Evolutionary conservation across 2,113 vertebrate genomes (phyloP), one percentile per base, ranked within the genome.

Genomic region (Pongo abelii): DNA sequence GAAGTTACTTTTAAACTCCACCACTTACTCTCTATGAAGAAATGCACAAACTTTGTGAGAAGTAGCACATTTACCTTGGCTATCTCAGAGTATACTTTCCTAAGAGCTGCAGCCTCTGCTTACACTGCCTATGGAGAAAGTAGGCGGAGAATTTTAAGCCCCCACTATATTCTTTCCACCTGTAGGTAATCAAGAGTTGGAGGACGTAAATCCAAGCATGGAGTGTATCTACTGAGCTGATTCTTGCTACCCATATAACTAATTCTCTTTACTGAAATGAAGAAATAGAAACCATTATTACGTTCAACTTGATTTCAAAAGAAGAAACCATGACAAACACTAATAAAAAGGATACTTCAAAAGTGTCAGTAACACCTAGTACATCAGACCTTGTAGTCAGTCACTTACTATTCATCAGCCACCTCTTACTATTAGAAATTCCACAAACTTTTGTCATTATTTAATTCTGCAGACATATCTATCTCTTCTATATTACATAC

Each of bases 1-100:
- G 46, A 94, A 72, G 86, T 95, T 57, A 87, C 69, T 92, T 81
- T 84, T n/a, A 92, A 81, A 93, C 94, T 11, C 2, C 6, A 64
- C 35, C 46, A 83, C 40, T 89, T 69, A 84, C 35, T 40, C 40
- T 32, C 40, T 79, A 20, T 46, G 23, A 93, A 78, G 57, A 95
- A 77, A 89, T 4, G 27, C 23, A 85, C n/a, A 46, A 69, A 74
- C 27, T 67, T 17, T 48, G 20, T 27, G 46, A 93, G 50, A 70
- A 84, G 46, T 5, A 77, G 30, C 55, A 83, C 72, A 55, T 61
- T 75, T 67, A 92, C 94, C 57, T 38, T 64, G 27, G 52, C 57
- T 22, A 50, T 4, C 38, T 55, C 52, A 88, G 50, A 97, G 57
- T 1, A 8, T 13, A 55, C 23, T 16, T 40, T 46, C 93, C 30